Evolutionary conservation across 2,113 vertebrate species (phyloP).

Genomic region (Atractosteus spatula): DNA sequence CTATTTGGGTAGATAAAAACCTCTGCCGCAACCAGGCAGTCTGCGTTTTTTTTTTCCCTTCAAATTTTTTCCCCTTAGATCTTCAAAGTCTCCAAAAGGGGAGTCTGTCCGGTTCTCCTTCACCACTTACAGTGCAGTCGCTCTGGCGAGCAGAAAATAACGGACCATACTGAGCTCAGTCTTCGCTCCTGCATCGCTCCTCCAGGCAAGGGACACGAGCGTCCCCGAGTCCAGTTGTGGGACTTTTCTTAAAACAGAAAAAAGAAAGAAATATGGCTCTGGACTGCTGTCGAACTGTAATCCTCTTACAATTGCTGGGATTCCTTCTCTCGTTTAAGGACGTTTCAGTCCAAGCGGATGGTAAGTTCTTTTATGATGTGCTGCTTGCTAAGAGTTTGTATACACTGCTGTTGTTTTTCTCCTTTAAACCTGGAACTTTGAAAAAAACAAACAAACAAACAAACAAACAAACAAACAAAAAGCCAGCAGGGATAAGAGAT

Average conservation of each 20-base stretch:
- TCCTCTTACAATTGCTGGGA: constrained; percentile 55
- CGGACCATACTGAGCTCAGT: constrained; percentile 18
- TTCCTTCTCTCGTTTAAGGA: constrained; percentile 56
- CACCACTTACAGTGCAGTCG: constrained; percentile 34
- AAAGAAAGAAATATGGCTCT: constrained; percentile 51
- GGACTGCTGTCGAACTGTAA: constrained; percentile 23
- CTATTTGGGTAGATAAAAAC: constrained; percentile 64
- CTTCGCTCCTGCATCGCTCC: constrained; percentile 31
- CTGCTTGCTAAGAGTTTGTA: no score
- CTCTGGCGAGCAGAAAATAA: constrained; percentile 36
- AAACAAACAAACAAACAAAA: no score
- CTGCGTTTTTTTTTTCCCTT: constrained; percentile 40
- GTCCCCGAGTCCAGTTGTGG: constrained; percentile 31
- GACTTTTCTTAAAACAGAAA: constrained; percentile 25
- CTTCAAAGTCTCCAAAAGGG: constrained; percentile 32
- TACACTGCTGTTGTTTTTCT: not conserved
- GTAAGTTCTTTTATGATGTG: constrained; percentile 54
- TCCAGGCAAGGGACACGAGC: constrained; percentile 23
- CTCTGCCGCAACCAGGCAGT: constrained; percentile 51
- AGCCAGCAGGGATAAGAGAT: no score
- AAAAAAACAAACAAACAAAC: no score
- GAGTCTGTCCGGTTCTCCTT: constrained; percentile 20
- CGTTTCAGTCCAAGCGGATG: constrained; percentile 64
- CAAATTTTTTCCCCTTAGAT: constrained; percentile 20
- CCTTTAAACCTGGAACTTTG: not conserved